These are phyloP conservation scores for Petaurus breviceps DNA, from an alignment of 2,113 vertebrate species.

Conservation along the genomic window DNA sequence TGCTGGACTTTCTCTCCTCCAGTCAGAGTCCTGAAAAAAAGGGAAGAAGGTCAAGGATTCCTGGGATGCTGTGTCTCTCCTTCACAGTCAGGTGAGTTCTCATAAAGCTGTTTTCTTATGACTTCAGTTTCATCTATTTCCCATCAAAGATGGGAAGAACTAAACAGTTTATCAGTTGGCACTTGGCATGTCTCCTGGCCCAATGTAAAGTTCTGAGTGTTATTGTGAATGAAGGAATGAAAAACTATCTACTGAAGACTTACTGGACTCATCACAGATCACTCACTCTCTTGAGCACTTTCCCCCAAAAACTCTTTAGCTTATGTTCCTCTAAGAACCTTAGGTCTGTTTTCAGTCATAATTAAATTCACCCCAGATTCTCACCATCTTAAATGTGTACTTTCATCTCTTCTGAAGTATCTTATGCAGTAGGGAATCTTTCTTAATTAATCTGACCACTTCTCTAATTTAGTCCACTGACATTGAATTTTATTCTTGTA, in stretches of 20 bases:
- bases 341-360: neutral
- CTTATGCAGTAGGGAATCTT: neutral
- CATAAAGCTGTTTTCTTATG: neutral
- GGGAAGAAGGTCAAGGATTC: neutral
- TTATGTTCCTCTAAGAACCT: slow-evolving; percentile 15
- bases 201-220: neutral
- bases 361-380: neutral
- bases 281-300: neutral
- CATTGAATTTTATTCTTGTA: slow-evolving; percentile 15
- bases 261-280: neutral
- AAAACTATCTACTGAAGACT: neutral
- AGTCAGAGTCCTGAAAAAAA: neutral
- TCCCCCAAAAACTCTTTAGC: neutral
- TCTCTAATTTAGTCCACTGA: neutral
- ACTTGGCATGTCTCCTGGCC: neutral
- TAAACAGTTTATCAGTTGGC: neutral
- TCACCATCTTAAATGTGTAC: neutral
- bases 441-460: slow-evolving; percentile 2
- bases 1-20: neutral
- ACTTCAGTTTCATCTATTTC: neutral
- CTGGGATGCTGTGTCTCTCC: neutral
- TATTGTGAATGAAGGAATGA: neutral
- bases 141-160: neutral
- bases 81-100: neutral
- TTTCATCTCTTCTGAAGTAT: neutral